phyloP scores from a whole-genome alignment of 2,888 invertebrate genomes.

The Cosmia pyralina region DNA sequence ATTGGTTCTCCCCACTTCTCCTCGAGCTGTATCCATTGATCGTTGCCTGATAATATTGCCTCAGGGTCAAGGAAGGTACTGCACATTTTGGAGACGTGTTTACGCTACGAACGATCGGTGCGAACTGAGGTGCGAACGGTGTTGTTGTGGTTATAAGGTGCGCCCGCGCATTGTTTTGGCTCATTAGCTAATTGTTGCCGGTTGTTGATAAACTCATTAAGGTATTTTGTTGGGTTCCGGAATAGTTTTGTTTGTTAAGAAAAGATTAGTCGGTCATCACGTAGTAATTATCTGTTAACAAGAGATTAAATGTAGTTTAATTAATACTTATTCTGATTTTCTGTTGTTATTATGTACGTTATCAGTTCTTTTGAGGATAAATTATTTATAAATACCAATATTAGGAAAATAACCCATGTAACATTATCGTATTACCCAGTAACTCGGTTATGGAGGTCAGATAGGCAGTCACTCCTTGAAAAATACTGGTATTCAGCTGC shows the following conservation, averaged over 20 bases:
- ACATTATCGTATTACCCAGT: too few species aligned
- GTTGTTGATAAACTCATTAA: conserved; percentile 35
- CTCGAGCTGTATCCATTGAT: conserved; percentile 83
- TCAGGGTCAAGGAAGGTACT: conserved; percentile 77
- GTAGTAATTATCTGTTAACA: conserved; percentile 1
- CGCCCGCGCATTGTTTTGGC: conserved; percentile 50
- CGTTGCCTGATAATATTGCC: conserved; percentile 79
- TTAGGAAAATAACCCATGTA: neutral
- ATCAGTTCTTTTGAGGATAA: neutral
- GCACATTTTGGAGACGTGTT: conserved; percentile 58
- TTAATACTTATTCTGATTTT: neutral
- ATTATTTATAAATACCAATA: neutral
- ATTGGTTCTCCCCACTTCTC: conserved; percentile 83
- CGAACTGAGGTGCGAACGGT: conserved; percentile 39
- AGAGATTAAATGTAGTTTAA: conserved; percentile 5
- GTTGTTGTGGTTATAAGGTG: conserved; percentile 49
- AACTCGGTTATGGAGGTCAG: too few species aligned
- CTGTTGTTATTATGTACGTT: neutral
- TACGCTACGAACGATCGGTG: conserved; percentile 21
- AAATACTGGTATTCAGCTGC: too few species aligned
- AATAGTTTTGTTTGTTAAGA: conserved; percentile 6
- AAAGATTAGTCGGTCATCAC: neutral
- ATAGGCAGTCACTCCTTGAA: too few species aligned
- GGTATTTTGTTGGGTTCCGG: conserved; percentile 29
- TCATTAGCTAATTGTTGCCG: conserved; percentile 45